Percentiles rank a stretch among this genome's conserved stretches.
phyloP scores from a whole-genome alignment of 2,113 vertebrate species.

The Scolopax mira region DNA sequence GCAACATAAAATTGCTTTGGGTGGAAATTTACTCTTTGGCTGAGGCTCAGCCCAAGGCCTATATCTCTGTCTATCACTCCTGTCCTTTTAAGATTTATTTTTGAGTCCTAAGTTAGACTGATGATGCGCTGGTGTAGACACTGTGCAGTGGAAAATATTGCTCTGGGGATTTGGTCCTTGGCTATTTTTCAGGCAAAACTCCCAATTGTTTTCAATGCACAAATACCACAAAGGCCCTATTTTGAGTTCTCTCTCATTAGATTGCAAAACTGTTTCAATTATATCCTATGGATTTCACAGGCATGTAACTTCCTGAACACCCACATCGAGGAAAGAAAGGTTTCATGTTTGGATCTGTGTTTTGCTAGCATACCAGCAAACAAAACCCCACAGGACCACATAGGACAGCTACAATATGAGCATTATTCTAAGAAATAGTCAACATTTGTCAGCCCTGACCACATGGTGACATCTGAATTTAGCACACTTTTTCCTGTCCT shows the following conservation, averaged over 20 bases:
- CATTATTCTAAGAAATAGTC: conserved; percentile 32
- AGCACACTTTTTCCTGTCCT: neutral
- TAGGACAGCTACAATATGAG: neutral
- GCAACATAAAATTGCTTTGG: neutral
- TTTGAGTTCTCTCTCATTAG: conserved; percentile 32
- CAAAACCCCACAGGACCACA: neutral
- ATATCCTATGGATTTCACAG: conserved; percentile 48
- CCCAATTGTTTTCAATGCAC: conserved; percentile 13
- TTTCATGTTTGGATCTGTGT: neutral
- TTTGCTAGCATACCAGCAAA: conserved; percentile 31
- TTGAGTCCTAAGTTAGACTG: neutral
- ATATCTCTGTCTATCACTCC: neutral
- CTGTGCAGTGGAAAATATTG: neutral
- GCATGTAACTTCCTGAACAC: conserved; percentile 36
- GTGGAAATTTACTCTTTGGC: neutral
- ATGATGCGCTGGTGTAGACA: neutral
- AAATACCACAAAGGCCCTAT: conserved; percentile 19
- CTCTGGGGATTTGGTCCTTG: neutral
- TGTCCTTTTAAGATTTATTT: conserved; percentile 9
- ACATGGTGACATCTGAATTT: conserved; percentile 21
- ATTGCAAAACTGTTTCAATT: conserved; percentile 47
- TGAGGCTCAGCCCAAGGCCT: neutral
- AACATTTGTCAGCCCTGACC: conserved; percentile 1
- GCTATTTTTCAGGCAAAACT: conserved; percentile 39
- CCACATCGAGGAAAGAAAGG: conserved; percentile 3